Percentiles rank a stretch among this genome's conserved stretches.
These are phyloP conservation scores for Abrostola triplasia DNA, from an alignment of 2,888 invertebrate genomes.

Conservation along the genomic window DNA sequence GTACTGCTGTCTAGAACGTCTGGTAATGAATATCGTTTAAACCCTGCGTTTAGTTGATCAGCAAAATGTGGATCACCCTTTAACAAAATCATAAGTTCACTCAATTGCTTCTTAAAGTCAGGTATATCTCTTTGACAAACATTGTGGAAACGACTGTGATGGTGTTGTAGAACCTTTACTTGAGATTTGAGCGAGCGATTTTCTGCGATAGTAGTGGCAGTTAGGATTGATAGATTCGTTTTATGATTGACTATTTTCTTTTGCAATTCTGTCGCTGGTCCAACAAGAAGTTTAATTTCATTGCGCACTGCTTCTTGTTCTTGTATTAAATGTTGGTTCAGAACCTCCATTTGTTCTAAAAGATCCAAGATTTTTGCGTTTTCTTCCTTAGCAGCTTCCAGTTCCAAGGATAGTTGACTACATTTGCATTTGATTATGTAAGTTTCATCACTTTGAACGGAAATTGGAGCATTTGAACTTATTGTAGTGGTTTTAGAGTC, in stretches of 20 bases:
- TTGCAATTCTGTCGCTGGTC: conserved; percentile 74
- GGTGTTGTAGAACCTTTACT: conserved; percentile 78
- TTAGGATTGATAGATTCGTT: conserved; percentile 80
- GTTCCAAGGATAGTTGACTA: conserved; percentile 56
- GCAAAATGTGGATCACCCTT: conserved; percentile 61
- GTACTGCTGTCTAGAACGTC: conserved; percentile 72
- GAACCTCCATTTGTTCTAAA: conserved; percentile 61
- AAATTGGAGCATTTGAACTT: conserved; percentile 50
- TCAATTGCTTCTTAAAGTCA: conserved; percentile 75
- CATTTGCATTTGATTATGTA: conserved; percentile 58
- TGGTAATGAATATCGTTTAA: conserved; percentile 77
- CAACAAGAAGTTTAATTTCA: conserved; percentile 73
- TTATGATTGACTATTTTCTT: conserved; percentile 79
- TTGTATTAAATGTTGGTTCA: conserved; percentile 66
- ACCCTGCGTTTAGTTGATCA: conserved; percentile 63
- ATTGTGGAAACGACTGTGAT: conserved; percentile 76
- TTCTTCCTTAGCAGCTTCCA: conserved; percentile 59
- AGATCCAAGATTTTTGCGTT: conserved; percentile 61
- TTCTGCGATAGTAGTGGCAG: conserved; percentile 82
- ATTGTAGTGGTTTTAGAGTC: conserved; percentile 56
- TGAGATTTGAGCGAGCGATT: conserved; percentile 79
- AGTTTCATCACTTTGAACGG: conserved; percentile 34
- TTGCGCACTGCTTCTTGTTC: conserved; percentile 71
- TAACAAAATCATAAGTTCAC: conserved; percentile 71
- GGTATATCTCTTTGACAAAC: conserved; percentile 82